Base-by-base conservation (phyloP, 2,797 vertebrate species). In the Karalla daura region DNA sequence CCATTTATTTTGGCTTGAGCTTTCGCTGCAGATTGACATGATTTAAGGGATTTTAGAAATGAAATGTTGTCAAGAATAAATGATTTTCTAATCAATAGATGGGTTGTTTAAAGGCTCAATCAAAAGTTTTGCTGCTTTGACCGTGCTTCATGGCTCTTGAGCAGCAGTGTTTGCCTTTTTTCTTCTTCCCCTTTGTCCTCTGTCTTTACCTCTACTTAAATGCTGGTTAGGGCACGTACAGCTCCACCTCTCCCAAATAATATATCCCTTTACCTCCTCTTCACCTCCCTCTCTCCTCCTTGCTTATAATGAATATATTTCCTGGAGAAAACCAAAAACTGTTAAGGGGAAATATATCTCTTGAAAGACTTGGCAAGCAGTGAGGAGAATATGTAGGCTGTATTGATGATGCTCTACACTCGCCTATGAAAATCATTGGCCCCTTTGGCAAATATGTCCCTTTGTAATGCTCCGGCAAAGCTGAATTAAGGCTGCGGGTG, bases 391-490 rank as follows among this genome's bases (percentile, higher is more conserved):
- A 37, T 62, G 18, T 49, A 11, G 46, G 45, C 67, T 54, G 47
- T 56, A 44, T 45, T 69, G 39, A 63, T 65, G 53, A 76, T 50
- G 32, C 37, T 52, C 44, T 33, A 44, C 52, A 14, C 49, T 60
- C 10, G 0, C 24, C 46, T 47, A 27, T 30, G 33, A 64, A 14
- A 70, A 47, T 61, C 24, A 30, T 15, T 63, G 32, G 54, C 39
- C 44, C 58, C 70, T 40, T 59, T 69, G 58, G 36, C 36, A 69
- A 53, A 49, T 18, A 27, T 4, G 50, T 59, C 51, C 39, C 50
- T 64, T 52, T 58, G n/a, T 55, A 20, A 78, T 62, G 40, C n/a
- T 27, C 39, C 25, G 23, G 33, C n/a, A 35, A 35, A 28, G 14
- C 46, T 35, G 4, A 27, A 63, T 39, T 30, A 23, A 47, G 18